These are phyloP conservation scores for Lanius ludovicianus DNA, from an alignment of 2,113 vertebrate species.

Conservation along the genomic window DNA sequence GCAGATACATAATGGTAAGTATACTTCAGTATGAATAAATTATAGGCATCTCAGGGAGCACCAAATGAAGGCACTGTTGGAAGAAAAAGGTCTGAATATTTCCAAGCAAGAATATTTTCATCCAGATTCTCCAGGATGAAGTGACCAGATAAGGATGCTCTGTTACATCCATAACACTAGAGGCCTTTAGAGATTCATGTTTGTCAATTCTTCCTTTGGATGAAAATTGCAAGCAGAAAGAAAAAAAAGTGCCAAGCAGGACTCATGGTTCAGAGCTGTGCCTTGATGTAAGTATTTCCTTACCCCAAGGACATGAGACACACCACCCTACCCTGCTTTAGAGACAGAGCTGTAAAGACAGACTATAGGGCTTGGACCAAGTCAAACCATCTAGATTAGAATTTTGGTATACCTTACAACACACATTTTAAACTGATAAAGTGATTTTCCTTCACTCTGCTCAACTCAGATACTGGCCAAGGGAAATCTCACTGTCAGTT, in stretches of 20 bases:
- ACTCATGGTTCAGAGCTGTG: not conserved
- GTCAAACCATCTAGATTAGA: not conserved
- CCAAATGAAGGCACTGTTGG: not conserved
- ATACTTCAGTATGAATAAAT: slow-evolving; percentile 55
- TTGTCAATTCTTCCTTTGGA: not conserved
- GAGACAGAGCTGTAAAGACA: not conserved
- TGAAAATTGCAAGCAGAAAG: not conserved
- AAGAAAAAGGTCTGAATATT: not conserved
- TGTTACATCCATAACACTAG: not conserved
- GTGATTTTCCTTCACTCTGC: not conserved
- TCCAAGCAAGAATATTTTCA: not conserved
- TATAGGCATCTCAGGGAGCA: slow-evolving; percentile 24
- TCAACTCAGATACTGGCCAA: not conserved
- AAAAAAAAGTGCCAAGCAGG: not conserved
- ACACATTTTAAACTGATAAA: not conserved
- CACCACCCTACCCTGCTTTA: not conserved
- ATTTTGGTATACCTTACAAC: not conserved
- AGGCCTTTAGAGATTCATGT: not conserved
- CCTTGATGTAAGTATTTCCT: not conserved
- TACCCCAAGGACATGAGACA: not conserved
- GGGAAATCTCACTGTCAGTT: not conserved
- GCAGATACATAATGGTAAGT: slow-evolving; percentile 27
- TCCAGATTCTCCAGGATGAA: not conserved
- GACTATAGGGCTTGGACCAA: not conserved
- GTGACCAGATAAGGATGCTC: not conserved